These are phyloP conservation scores for Gymnosoma rotundatum DNA, from an alignment of 2,888 invertebrate genomes.

Conservation along the genomic window DNA sequence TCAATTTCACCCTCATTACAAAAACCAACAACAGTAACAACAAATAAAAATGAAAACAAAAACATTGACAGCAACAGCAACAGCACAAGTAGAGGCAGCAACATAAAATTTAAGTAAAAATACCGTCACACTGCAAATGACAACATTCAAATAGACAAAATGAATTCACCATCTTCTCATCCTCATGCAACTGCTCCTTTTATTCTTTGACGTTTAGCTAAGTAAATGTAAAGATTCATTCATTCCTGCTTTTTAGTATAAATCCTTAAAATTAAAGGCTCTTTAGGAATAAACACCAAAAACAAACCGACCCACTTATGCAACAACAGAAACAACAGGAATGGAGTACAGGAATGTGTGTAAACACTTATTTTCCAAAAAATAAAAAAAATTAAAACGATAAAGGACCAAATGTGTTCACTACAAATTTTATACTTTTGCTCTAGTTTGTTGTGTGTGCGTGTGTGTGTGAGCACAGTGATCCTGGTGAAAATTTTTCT, in stretches of 20 bases:
- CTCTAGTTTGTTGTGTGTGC: no score
- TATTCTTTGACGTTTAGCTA: not conserved
- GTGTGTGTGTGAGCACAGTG: no score
- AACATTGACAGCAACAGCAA: slow-evolving; percentile 36
- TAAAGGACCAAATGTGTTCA: not conserved
- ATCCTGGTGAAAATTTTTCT: no score
- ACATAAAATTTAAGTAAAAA: slow-evolving; percentile 52
- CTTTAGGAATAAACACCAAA: slow-evolving; percentile 33
- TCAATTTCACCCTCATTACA: slow-evolving; percentile 76
- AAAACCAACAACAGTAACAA: slow-evolving; percentile 32
- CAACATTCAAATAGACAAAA: slow-evolving; percentile 40
- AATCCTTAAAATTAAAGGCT: slow-evolving; percentile 66
- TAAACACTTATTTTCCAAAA: no score
- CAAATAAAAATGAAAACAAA: not conserved
- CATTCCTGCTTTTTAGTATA: slow-evolving; percentile 22
- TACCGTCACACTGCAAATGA: slow-evolving; percentile 43
- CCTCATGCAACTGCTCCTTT: not conserved
- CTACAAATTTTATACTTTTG: no score
- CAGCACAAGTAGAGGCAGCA: slow-evolving; percentile 24
- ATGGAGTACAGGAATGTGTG: not conserved
- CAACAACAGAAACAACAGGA: slow-evolving; percentile 11
- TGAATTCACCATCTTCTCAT: not conserved
- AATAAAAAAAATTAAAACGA: not conserved
- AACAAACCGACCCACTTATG: slow-evolving; percentile 66
- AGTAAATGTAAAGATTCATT: slow-evolving; percentile 43